Evolutionary conservation across 2,797 vertebrate genomes (phyloP), one percentile per base, ranked within the genome.

Genomic region (Sebastolobus alascanus): DNA sequence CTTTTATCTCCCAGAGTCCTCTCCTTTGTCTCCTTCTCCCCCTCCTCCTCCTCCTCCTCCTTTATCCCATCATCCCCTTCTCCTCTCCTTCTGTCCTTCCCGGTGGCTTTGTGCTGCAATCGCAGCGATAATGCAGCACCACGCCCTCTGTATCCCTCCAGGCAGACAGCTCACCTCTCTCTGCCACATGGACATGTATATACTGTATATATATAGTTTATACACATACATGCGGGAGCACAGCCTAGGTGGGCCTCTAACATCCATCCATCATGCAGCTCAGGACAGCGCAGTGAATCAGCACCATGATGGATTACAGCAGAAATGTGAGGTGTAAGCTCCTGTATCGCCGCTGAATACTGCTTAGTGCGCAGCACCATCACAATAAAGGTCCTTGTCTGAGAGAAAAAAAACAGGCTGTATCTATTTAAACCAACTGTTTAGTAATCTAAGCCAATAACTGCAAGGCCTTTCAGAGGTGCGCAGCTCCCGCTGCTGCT

Each of bases 231-330:
- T 52, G 61, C 68, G 77, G 68, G 63, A 37, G 50, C 31, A 67
- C 22, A 69, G 74, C 31, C 12, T 10, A 56, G 77, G 75, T 80
- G 72, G 76, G 73, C 68, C 55, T 68, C 64, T 77, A 83, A 46
- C 79, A 80, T 79, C 87, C 89, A 91, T 93, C 89, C 81, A 91
- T 93, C 92, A 86, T 81, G 78, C 74, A 69, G 84, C 80, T 85
- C 35, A 27, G 4, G 74, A 71, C 68, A 33, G 72, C 55, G 61
- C 65, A 74, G 56, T 38, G 59, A 79, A 68, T 75, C 77, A 73
- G 60, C 78, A 25, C 46, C 16, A 22, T 87, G 89, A 92, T 88
- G 79, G 82, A 92, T 87, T 84, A 78, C 79, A 91, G 73, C 55
- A 83, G 75, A 73, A 86, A 89, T 77, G 40, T 79, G 72, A 88